A percentile compares a stretch with the other conserved stretches of the same genome.
Evolutionary conservation across 2,888 invertebrate genomes (phyloP).

Genomic region (Carpatolechia fugitivella): DNA sequence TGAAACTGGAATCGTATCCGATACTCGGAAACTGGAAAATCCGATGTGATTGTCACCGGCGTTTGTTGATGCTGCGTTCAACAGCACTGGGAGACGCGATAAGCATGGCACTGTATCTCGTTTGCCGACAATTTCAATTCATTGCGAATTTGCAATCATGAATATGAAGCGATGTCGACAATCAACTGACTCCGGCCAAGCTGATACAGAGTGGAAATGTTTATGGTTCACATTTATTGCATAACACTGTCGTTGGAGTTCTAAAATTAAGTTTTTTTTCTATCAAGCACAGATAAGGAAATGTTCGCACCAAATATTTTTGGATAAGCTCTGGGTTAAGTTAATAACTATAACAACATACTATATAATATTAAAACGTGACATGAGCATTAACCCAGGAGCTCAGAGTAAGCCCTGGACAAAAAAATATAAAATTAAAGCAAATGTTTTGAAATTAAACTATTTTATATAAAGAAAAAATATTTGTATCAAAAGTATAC

Average conservation of each 20-base stretch:
- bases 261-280: not conserved
- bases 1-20: not conserved
- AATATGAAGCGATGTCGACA: not conserved
- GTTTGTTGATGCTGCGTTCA: not conserved
- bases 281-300: not conserved
- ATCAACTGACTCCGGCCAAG: not conserved
- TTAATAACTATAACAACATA: too few relatives aligned
- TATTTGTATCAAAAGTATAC: too few relatives aligned
- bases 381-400: too few relatives aligned
- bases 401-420: too few relatives aligned
- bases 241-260: not conserved
- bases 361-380: too few relatives aligned
- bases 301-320: too few relatives aligned
- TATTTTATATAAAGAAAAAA: too few relatives aligned
- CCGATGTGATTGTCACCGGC: not conserved
- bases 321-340: too few relatives aligned
- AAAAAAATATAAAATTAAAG: too few relatives aligned
- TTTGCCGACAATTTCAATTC: not conserved
- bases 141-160: conserved; percentile 1
- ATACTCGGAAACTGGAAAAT: not conserved
- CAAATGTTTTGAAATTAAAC: too few relatives aligned
- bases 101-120: not conserved
- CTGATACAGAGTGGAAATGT: too few relatives aligned
- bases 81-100: not conserved
- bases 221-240: not conserved